Percentiles rank a stretch among this genome's conserved stretches.
These are phyloP conservation scores for Catharus bicknelli DNA, from an alignment of 2,113 vertebrate species.

Conservation along the genomic window DNA sequence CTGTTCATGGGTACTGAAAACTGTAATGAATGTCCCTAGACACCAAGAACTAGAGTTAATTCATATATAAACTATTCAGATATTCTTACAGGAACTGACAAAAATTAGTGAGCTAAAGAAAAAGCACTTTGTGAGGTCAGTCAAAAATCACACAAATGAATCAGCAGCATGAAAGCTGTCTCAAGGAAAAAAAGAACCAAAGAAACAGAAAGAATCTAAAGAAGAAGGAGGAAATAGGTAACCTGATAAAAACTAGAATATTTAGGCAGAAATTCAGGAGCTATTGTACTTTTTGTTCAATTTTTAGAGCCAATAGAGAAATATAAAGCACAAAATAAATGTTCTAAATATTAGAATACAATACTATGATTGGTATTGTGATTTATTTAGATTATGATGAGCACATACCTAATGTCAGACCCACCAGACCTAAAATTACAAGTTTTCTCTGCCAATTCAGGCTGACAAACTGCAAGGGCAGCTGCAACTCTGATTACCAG, in stretches of 20 bases:
- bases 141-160: conserved; percentile 48
- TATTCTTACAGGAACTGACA: conserved; percentile 32
- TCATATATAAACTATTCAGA: conserved; percentile 36
- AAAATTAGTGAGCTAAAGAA: conserved; percentile 44
- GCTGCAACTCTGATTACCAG: not conserved
- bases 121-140: conserved; percentile 46
- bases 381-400: not conserved
- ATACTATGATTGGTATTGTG: not conserved
- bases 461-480: not conserved
- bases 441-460: not conserved
- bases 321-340: not conserved
- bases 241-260: not conserved
- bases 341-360: not conserved
- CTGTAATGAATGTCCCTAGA: conserved; percentile 34
- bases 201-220: not conserved
- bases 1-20: conserved; percentile 28
- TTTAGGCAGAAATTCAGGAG: not conserved
- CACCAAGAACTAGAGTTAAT: conserved; percentile 17
- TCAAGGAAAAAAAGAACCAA: not conserved
- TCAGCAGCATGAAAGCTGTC: conserved; percentile 5
- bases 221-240: not conserved
- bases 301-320: not conserved
- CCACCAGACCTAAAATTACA: not conserved
- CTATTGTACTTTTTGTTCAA: not conserved
- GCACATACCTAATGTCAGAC: not conserved